Evolutionary conservation across 2,888 invertebrate genomes (phyloP).

Genomic region (Tolmerus cingulatus): DNA sequence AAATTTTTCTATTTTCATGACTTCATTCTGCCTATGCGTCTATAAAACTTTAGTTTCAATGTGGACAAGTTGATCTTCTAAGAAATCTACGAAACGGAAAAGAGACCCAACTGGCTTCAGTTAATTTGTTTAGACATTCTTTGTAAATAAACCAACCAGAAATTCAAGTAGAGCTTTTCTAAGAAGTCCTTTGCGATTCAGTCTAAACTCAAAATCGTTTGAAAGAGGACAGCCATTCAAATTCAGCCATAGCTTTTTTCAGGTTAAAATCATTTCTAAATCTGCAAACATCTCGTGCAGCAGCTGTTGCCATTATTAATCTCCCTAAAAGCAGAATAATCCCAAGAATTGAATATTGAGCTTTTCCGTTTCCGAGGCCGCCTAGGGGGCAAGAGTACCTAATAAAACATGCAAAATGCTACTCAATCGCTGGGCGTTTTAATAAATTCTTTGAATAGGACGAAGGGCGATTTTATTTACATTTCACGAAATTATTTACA

Average conservation of each 20-base stretch:
- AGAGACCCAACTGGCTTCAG: background rate
- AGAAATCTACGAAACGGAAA: background rate
- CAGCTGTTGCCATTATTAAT: background rate
- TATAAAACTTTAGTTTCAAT: background rate
- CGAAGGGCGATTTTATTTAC: background rate
- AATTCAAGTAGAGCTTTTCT: background rate
- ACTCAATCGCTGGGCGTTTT: background rate
- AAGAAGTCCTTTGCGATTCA: background rate
- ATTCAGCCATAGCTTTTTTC: background rate
- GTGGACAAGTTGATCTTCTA: background rate
- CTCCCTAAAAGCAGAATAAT: background rate
- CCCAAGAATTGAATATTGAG: background rate
- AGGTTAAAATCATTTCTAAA: background rate
- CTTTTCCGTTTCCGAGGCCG: background rate
- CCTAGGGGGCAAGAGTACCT: background rate
- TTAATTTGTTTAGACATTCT: background rate
- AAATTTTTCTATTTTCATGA: background rate
- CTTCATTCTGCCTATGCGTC: background rate
- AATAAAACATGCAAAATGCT: background rate
- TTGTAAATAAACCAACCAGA: background rate
- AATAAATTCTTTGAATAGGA: background rate
- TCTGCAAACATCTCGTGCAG: background rate
- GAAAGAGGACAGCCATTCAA: background rate
- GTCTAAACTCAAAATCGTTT: background rate
- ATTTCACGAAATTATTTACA: conserved; percentile 6